Conservation (phyloP, 2,113 vertebrate genomes). For the Girardinichthys multiradiatus region DNA sequence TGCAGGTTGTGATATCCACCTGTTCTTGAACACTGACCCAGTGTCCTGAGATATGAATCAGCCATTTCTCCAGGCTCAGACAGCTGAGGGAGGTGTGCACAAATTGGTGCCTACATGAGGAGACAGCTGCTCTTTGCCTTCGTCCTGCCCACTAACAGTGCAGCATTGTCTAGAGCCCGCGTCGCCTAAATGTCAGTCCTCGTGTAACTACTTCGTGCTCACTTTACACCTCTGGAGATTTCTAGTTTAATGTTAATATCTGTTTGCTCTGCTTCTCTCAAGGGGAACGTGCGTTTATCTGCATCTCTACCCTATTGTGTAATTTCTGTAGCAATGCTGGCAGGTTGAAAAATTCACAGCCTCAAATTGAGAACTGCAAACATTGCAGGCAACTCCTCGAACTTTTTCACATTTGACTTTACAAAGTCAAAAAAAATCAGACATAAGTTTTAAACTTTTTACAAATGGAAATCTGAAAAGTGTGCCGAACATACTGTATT, state of each 20-base stretch:
- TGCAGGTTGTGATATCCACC: conserved; percentile 32
- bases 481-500: too few species aligned
- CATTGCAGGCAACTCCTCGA: conserved; percentile 28
- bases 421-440: neutral
- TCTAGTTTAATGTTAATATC: neutral
- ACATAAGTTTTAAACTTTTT: neutral
- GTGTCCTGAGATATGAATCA: conserved; percentile 72
- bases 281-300: conserved; percentile 51
- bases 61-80: conserved; percentile 63
- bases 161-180: conserved; percentile 57
- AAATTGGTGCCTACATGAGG: conserved; percentile 23
- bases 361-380: conserved; percentile 24
- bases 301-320: conserved; percentile 57
- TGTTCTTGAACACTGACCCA: conserved; percentile 69
- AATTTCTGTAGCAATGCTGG: conserved; percentile 32
- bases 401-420: neutral
- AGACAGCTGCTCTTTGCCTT: conserved; percentile 67
- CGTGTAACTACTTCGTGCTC: conserved; percentile 39
- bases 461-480: neutral
- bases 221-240: conserved; percentile 20
- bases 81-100: conserved; percentile 58
- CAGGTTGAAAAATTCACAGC: conserved; percentile 29
- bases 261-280: conserved; percentile 2
- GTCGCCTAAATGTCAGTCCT: conserved; percentile 57
- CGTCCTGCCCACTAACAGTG: conserved; percentile 57